Evolutionary conservation across 2,888 invertebrate species (phyloP), one percentile per base, ranked within the genome.

Genomic region (Colletes collaris): DNA sequence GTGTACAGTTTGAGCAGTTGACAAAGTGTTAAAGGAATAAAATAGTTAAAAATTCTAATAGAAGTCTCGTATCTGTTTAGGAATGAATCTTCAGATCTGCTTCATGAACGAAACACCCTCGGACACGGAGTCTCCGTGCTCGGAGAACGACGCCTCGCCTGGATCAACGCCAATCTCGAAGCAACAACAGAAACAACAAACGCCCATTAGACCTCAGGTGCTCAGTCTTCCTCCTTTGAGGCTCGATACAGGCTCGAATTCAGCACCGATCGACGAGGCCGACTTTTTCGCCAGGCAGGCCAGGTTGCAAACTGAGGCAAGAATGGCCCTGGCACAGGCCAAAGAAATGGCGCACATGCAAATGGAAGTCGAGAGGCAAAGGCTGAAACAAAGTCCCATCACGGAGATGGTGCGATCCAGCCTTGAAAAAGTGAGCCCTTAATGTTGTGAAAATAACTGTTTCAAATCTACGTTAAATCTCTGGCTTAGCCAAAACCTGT

Each of bases 31-130:
- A 27, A 27, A 27, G 27, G 27, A 27, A 27, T 27, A 27, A 2
- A 16, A 19, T 16, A 19, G 2, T 4, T 7, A 50, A 46, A 8
- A 49, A 13, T 63, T n/a, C 44, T 67, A 2, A 64, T 6, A 8
- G 13, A 8, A 52, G 1, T 19, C 8, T n/a, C 8, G 4, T 49
- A 2, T 27, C 27, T 27, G 46, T 56, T 35, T 93, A 97, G 97
- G 97, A 87, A 98, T 97, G 96, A 98, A 98, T 94, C 96, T 98
- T 67, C 98, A 98, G 94, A 98, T 98, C 90, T 98, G 98, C 94
- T 98, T 98, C 93, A 97, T 98, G 97, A 98, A 98, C 93, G 98
- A 98, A 93, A 97, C 97, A 72, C 96, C 96, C 78, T 97, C 97
- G 67, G 97, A 97, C 93, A 96, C 95, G 89, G 97, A 97, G 93